Conservation (phyloP, 2,888 invertebrate species). For the Luffia ferchaultella region DNA sequence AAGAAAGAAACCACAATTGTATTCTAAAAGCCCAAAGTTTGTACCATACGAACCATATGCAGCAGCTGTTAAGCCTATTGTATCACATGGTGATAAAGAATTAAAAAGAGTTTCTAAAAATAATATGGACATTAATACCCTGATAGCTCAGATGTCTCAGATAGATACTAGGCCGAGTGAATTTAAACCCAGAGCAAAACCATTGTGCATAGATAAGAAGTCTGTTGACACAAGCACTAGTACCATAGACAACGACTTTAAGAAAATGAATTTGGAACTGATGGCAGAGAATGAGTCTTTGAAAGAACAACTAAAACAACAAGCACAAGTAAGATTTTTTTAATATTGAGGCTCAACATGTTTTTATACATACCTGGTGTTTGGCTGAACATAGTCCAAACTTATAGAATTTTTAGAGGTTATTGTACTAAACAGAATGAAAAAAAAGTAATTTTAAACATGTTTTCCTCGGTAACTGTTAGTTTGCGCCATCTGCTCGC, state of each 20-base stretch:
- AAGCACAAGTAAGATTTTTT: constrained; percentile 70
- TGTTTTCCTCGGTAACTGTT: no score
- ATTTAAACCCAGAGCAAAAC: constrained; percentile 55
- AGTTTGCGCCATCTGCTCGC: no score
- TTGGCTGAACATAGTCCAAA: no score
- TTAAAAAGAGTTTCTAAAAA: constrained; percentile 50
- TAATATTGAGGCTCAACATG: neutral
- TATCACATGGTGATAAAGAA: constrained; percentile 55
- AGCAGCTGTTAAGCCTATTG: constrained; percentile 82
- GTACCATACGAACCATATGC: constrained; percentile 90
- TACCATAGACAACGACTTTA: constrained; percentile 56
- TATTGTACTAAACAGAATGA: neutral
- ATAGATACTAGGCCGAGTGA: constrained; percentile 71
- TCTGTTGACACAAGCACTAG: constrained; percentile 24
- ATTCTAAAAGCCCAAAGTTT: constrained; percentile 79
- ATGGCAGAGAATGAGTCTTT: constrained; percentile 75
- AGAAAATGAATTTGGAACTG: constrained; percentile 69
- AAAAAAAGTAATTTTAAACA: no score
- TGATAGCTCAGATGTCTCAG: constrained; percentile 76
- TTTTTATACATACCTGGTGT: neutral
- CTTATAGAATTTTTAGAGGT: neutral
- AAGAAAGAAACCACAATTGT: constrained; percentile 59
- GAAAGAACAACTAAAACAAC: constrained; percentile 85
- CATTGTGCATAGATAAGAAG: constrained; percentile 40
- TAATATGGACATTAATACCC: constrained; percentile 71